Evolutionary conservation across 2,797 vertebrate genomes (phyloP), one percentile per base, ranked within the genome.

Genomic region (Xiphorhynchus erythropygius): DNA sequence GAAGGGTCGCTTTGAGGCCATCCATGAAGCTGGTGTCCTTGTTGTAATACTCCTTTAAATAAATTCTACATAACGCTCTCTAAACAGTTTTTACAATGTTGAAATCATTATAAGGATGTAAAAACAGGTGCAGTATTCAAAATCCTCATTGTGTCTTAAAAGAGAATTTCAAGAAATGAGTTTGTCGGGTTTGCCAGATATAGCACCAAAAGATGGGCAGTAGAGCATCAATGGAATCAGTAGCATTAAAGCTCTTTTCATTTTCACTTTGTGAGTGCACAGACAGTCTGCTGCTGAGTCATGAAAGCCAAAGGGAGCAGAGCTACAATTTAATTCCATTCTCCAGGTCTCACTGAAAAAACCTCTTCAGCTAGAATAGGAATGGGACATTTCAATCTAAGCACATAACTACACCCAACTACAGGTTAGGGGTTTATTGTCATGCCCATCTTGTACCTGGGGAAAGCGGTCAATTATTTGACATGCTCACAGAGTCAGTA

Each of bases 221-320:
- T 13, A 37, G 3, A 18, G 22, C 4, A 6, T 13, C 57, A 52
- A 14, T 11, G 15, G 17, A 46, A 42, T 57, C 56, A 16, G 25
- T 3, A 32, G 5, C 8, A 7, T 85, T 35, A 35, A 70, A 69
- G 13, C 3, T 2, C 33, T 24, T 56, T 73, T 85, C 64, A 41
- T 87, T 89, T 83, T 59, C 65, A 63, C 25, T 7, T 62, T 16
- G 4, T 32, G 65, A 84, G 41, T 7, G 13, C 44, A 57, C 32
- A 76, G 63, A 23, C 15, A 84, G 52, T 21, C 30, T 47, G n/a
- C 27, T 62, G 47, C 63, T 62, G 39, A 69, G 28, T 86, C 80
- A 81, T 22, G 70, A 93, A 90, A 92, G 28, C 35, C 67, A 87
- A 89, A 71, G 46, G 46, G 75, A 93, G 28, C 30, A 89, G 32